phyloP scores from a whole-genome alignment of 2,797 vertebrate species.

The Rhabdophis nuchalis region DNA sequence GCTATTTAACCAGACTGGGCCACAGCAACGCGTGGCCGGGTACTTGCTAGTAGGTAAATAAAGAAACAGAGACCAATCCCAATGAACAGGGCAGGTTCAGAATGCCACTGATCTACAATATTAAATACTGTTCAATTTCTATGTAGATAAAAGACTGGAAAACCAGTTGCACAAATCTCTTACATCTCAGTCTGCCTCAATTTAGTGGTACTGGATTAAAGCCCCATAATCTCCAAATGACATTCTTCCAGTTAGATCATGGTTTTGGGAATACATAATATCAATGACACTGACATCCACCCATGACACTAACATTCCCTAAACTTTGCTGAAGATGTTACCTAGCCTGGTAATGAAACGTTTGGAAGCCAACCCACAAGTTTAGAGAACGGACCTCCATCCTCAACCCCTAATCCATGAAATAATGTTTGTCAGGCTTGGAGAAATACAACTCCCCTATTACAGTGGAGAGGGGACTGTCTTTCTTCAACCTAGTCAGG shows the following conservation, averaged over 20 bases:
- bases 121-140: not conserved
- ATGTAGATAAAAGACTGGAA: not conserved
- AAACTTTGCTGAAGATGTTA: too few relatives aligned
- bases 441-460: not conserved
- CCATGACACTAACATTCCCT: too few relatives aligned
- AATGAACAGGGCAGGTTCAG: not conserved
- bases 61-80: not conserved
- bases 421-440: not conserved
- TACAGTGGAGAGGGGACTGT: not conserved
- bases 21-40: too few relatives aligned
- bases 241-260: not conserved
- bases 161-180: not conserved
- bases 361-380: too few relatives aligned
- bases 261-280: not conserved
- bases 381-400: too few relatives aligned
- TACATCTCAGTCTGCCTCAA: not conserved
- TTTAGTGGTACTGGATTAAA: not conserved
- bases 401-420: not conserved
- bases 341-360: too few relatives aligned
- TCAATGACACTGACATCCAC: too few relatives aligned
- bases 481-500: not conserved
- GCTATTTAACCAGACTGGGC: too few relatives aligned
- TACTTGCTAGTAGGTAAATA: slow-evolving; percentile 55
- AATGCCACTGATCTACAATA: not conserved
- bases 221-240: not conserved